phyloP scores from a whole-genome alignment of 2,797 vertebrate genomes.

The Channallabes apus region DNA sequence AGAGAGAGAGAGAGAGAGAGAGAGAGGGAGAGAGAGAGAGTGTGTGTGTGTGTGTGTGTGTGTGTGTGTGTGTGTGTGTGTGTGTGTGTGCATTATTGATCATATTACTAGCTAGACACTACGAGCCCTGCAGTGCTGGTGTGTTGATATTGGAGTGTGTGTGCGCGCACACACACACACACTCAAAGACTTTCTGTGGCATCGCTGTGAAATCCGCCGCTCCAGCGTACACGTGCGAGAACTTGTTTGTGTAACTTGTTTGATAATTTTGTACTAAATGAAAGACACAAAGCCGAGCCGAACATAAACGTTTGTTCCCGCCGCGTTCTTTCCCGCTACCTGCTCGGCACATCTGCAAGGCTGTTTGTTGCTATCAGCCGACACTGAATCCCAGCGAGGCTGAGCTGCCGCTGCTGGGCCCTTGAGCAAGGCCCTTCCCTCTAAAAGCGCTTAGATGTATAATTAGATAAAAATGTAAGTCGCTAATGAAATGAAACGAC shows the following conservation, averaged over 20 bases:
- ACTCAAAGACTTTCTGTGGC: not conserved
- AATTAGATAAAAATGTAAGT: too few species aligned
- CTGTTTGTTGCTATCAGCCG: not conserved
- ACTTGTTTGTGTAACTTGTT: not conserved
- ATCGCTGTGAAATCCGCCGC: not conserved
- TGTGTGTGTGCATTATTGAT: conserved; percentile 17
- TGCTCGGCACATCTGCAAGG: not conserved
- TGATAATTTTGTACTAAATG: not conserved
- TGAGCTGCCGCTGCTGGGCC: not conserved
- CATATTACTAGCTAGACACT: conserved; percentile 25
- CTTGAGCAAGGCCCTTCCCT: too few species aligned
- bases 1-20: too few species aligned
- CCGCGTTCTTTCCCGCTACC: not conserved
- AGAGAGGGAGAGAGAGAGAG: too few species aligned
- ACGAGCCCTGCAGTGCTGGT: conserved; percentile 7
- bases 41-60: too few species aligned
- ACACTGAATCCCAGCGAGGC: not conserved
- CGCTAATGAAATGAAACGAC: too few species aligned
- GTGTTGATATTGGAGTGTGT: not conserved
- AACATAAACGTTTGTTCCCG: not conserved
- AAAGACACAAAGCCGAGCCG: not conserved
- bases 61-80: not conserved
- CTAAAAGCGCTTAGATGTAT: too few species aligned
- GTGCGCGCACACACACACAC: not conserved
- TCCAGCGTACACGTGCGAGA: not conserved